phyloP scores from a whole-genome alignment of 2,888 invertebrate species.

The Pterostichus niger region DNA sequence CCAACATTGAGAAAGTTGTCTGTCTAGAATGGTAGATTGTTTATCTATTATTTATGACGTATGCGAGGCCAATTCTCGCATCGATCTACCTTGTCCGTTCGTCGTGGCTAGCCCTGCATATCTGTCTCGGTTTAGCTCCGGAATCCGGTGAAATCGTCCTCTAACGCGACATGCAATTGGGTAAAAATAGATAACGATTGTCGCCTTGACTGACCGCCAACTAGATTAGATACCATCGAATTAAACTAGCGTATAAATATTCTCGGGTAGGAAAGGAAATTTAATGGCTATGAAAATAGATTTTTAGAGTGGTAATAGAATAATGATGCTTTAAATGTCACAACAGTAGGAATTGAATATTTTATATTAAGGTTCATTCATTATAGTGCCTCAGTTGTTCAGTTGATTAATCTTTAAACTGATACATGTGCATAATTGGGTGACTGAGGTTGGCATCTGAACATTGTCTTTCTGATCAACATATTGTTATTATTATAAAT shows the following conservation, averaged over 20 bases:
- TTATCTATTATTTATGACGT: constrained; percentile 35
- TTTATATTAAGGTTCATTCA: too few relatives aligned
- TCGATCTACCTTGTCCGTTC: constrained; percentile 12
- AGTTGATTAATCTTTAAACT: too few relatives aligned
- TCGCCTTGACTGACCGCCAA: constrained; percentile 30
- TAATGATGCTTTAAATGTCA: constrained; percentile 4
- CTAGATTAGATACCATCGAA: constrained; percentile 51
- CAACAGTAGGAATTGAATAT: not conserved
- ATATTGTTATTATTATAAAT: too few relatives aligned
- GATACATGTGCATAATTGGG: too few relatives aligned
- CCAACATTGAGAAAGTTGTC: not conserved
- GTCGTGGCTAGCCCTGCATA: not conserved
- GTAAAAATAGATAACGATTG: constrained; percentile 52
- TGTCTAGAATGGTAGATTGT: constrained; percentile 3
- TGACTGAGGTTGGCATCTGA: too few relatives aligned
- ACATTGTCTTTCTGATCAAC: too few relatives aligned
- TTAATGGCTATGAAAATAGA: constrained; percentile 11
- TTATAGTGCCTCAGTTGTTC: too few relatives aligned
- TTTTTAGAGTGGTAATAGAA: not conserved
- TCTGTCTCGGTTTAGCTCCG: not conserved
- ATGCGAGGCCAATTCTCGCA: constrained; percentile 14
- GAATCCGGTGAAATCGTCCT: constrained; percentile 17
- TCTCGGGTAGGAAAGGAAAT: not conserved
- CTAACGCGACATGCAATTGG: constrained; percentile 35
- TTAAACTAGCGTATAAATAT: constrained; percentile 22